Conservation (phyloP, 2,797 vertebrate species). For the Rhinichthys osculus region DNA sequence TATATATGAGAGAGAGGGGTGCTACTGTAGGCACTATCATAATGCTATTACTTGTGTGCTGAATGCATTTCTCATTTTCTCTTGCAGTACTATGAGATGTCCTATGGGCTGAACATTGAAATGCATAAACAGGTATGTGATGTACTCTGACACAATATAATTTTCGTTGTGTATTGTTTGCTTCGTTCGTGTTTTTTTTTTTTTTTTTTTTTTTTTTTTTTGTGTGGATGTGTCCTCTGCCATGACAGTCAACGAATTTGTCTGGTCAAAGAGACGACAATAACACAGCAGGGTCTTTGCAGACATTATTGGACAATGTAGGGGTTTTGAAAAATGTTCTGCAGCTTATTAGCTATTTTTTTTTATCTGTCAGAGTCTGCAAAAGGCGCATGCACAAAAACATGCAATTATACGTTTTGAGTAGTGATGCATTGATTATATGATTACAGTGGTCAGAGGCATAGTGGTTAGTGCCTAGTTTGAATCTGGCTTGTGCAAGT, state of each 20-base stretch:
- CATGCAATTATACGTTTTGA: not conserved
- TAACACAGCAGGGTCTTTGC: not conserved
- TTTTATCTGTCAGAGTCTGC: not conserved
- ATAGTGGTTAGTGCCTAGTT: slow-evolving; percentile 40
- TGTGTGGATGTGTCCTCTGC: not conserved
- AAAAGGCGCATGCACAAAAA: not conserved
- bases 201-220: not conserved
- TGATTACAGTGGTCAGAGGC: not conserved
- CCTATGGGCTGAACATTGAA: slow-evolving; percentile 98
- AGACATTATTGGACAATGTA: not conserved
- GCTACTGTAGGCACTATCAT: not conserved
- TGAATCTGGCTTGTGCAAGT: not conserved
- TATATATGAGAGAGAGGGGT: not conserved
- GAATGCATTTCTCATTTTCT: slow-evolving; percentile 28
- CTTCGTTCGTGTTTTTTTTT: slow-evolving; percentile 49
- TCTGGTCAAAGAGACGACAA: not conserved
- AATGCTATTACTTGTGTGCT: slow-evolving; percentile 37
- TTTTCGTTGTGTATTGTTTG: not conserved
- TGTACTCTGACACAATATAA: not conserved
- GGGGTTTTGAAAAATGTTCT: not conserved
- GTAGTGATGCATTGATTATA: not conserved
- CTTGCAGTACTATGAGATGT: slow-evolving; percentile 97
- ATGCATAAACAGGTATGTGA: slow-evolving; percentile 99
- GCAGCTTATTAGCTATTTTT: not conserved
- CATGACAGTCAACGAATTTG: not conserved